Evolutionary conservation across 1,140 invertebrate genomes (phyloP).

Genomic region (Alviniconcha marisindica): DNA sequence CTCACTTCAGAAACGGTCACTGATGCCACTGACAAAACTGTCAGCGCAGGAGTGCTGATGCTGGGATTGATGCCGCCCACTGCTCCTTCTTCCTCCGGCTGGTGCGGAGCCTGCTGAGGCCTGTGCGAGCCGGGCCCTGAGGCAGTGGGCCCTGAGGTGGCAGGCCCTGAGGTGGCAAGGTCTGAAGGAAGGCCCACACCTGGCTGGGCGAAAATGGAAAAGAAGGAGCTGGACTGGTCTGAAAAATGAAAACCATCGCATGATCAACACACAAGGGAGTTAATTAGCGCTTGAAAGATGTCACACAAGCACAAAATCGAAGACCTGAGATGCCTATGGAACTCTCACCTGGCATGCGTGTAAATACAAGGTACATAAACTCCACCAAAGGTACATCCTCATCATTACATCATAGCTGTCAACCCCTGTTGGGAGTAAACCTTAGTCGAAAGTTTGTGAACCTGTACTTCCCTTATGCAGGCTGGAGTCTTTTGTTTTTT

Average conservation of each 20-base stretch:
- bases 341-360: too few relatives aligned
- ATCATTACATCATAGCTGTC: too few relatives aligned
- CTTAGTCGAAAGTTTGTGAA: too few relatives aligned
- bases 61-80: not conserved
- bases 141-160: not conserved
- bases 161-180: not conserved
- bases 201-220: conserved; percentile 15
- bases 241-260: not conserved
- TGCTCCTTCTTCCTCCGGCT: not conserved
- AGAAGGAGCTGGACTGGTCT: conserved; percentile 30
- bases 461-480: too few relatives aligned
- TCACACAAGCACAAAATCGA: too few relatives aligned
- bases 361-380: too few relatives aligned
- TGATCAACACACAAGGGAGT: not conserved
- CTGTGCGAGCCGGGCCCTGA: not conserved
- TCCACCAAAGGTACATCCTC: too few relatives aligned
- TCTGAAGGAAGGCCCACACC: too few relatives aligned
- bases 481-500: too few relatives aligned
- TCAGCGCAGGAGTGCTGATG: not conserved
- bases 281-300: not conserved
- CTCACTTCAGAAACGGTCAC: not conserved
- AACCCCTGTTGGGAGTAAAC: too few relatives aligned
- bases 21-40: not conserved
- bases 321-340: too few relatives aligned
- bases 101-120: not conserved